Evolutionary conservation across 2,113 vertebrate species (phyloP), one percentile per base, ranked within the genome.

Genomic region (Myodes glareolus): DNA sequence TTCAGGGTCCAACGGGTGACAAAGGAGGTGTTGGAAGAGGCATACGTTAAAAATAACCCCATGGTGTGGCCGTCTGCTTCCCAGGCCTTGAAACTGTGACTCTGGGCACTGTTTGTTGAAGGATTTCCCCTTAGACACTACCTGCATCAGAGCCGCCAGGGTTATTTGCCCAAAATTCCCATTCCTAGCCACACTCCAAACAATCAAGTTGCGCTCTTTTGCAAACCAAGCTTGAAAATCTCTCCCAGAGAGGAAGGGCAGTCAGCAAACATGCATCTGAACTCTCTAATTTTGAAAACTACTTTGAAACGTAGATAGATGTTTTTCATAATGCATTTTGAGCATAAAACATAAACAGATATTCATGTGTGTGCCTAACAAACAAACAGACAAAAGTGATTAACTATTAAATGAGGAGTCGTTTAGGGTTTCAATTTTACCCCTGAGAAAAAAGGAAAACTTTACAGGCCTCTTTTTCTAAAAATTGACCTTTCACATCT

Each of bases 161-260:
- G 67, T 23, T 68, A n/a, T 92, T 94, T 61, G 47, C 86, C 88
- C 95, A 89, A 86, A 94, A 42, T 94, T 97, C 80, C 55, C 39
- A 50, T 92, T 92, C 55, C 39, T 82, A 75, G 73, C 70, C 58
- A 67, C 27, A 39, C 11, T 47, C 23, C 33, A 11, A n/a, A 90
- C 63, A 70, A n/a, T 72, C 39, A 72, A 11, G 52, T 29, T 94
- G 68, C 67, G 14, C 68, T 73, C 23, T 73, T 82, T 36, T 75
- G 31, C 17, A 61, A 88, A 17, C 12, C 7, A 68, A 82, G 33
- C 39, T 90, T 25, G 47, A 73, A n/a, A 93, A 77, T 82, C 23
- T 82, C 16, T 29, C 75, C 94, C n/a, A 12, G 9, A 31, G 23
- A 77, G n/a, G 16, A 80, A 70, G 1, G 76, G 16, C 14, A 72